Percentiles rank a stretch among this genome's conserved stretches.
Evolutionary conservation across 1,140 invertebrate species (phyloP).

Genomic region (Hypothenemus hampei): DNA sequence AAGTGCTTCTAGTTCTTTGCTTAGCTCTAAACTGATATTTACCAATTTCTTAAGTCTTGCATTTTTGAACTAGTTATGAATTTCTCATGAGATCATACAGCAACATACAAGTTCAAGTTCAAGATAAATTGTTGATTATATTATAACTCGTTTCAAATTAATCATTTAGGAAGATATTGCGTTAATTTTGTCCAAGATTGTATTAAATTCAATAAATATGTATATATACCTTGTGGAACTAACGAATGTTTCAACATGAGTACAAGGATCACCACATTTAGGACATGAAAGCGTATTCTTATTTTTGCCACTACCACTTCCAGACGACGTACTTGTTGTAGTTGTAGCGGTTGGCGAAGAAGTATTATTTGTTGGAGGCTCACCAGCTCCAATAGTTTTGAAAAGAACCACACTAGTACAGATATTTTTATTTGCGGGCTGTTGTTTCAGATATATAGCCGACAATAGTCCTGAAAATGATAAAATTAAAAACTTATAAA

Average conservation of each 20-base stretch:
- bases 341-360: constrained; percentile 31
- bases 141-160: no score
- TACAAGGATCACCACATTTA: constrained; percentile 93
- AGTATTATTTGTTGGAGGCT: constrained; percentile 32
- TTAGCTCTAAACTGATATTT: no score
- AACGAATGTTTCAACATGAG: constrained; percentile 94
- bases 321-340: constrained; percentile 29
- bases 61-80: no score
- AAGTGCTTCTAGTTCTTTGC: no score
- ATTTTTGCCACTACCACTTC: constrained; percentile 45
- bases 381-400: constrained; percentile 38
- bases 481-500: not conserved
- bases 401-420: constrained; percentile 35
- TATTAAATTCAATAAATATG: no score
- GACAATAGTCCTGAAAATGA: constrained; percentile 34
- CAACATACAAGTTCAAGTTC: no score
- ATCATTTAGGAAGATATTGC: no score
- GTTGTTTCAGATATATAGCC: constrained; percentile 31
- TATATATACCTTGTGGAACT: constrained; percentile 66
- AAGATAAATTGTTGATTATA: no score
- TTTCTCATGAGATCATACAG: no score
- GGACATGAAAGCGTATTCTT: constrained; percentile 77
- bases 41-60: no score
- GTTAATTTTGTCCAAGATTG: no score
- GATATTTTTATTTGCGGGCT: constrained; percentile 27